Base-by-base conservation (phyloP, 2,888 invertebrate genomes). In the Caenorhabditis sinica region DNA sequence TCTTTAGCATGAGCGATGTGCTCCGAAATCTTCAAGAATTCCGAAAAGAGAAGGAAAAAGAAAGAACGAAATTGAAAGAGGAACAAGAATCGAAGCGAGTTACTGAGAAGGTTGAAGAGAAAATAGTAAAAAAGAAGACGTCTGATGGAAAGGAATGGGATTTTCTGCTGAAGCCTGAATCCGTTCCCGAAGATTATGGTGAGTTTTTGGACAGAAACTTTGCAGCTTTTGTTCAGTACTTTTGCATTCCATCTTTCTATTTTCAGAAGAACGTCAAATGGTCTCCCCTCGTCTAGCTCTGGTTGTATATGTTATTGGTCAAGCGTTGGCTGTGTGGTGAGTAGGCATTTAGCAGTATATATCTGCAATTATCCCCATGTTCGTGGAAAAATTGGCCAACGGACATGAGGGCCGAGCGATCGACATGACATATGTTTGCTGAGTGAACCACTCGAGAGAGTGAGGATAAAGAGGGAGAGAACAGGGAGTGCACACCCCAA, bases 1-100 rank as follows among this genome's bases (percentile, higher is more conserved):
- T 23, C 28, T 56, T 20, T 13, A 43, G 23, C 13, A 79, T 79
- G 79, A 33, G 63, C 30, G 72, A 79, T 43, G 79, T 71, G 45
- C 65, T 79, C n/a, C 79, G 53, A 23, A 79, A 79, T 45, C 72
- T 79, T 43, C 79, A 72, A 63, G 72, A 79, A 49, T 79, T 72
- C 25, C 79, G 79, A 20, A 79, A 79, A 51, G 77, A 77, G 20
- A 79, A 79, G 36, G 77, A 77, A 51, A 79, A 79, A 58, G 71
- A 79, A 23, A 71, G 71, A 30, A 51, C 28, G 30, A 71, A 69
- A 17, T 63, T 79, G 6, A n/a, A 51, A 36, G 40, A 79, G 17
- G 36, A 58, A 15, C 49, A 69, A 9, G 61, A 79, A 69, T 11
- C 15, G 15, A 60, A 72, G 28, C 6, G 53, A 69, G 30, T 20